These are phyloP conservation scores for Goniozus legneri DNA, from an alignment of 1,140 invertebrate genomes.

Conservation along the genomic window DNA sequence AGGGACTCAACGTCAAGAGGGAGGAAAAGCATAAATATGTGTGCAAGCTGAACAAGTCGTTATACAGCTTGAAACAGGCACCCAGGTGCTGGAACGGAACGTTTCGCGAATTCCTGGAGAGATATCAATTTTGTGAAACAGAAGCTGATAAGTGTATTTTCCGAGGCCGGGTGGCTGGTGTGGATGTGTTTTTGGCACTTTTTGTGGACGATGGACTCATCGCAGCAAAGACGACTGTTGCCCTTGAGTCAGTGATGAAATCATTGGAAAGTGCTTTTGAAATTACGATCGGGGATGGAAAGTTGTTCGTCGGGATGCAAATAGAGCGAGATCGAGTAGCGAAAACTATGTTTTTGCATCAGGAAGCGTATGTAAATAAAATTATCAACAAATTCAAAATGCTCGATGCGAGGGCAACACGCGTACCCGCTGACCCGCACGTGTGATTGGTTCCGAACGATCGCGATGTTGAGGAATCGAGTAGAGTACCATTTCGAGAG, in stretches of 20 bases:
- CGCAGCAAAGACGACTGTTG: neutral
- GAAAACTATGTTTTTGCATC: neutral
- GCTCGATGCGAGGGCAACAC: neutral
- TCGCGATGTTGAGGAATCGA: no score
- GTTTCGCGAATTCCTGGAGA: neutral
- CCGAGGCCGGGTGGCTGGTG: neutral
- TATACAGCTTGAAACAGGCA: conserved; percentile 3
- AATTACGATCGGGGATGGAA: neutral
- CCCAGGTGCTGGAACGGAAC: neutral
- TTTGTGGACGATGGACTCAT: neutral
- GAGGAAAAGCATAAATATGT: neutral
- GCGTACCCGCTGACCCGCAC: neutral
- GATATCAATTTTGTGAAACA: neutral
- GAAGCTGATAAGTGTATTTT: neutral
- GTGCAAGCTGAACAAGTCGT: neutral
- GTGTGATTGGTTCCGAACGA: no score
- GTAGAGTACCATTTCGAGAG: no score
- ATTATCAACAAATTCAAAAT: neutral
- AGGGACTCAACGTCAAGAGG: neutral
- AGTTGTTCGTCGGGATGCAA: neutral
- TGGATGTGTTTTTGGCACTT: neutral
- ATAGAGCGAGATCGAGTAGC: neutral
- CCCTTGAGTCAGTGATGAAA: neutral
- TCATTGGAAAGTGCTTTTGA: neutral
- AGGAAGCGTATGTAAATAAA: neutral